A percentile compares a stretch with the other conserved stretches of the same genome.
Conservation (phyloP, 2,888 invertebrate genomes). For the Neoscelio sp. region DNA sequence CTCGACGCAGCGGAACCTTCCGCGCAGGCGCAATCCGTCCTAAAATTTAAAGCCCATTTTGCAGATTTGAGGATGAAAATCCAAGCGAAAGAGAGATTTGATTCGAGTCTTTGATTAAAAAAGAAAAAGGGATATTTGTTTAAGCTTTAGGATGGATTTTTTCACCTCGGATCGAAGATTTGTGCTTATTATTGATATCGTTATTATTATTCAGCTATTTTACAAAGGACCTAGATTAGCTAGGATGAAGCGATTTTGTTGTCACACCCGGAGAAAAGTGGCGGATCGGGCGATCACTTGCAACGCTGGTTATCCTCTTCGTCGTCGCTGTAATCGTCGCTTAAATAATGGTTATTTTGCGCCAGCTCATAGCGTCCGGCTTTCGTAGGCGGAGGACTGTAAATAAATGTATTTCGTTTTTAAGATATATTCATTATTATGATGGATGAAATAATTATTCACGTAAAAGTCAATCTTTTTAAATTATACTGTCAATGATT, state of each 20-base stretch:
- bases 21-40: constrained; percentile 29
- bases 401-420: constrained; percentile 57
- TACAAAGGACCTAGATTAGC: constrained; percentile 59
- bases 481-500: too few species aligned
- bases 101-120: too few species aligned
- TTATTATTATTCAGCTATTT: constrained; percentile 49
- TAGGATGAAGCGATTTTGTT: constrained; percentile 53
- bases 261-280: too few species aligned
- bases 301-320: constrained; percentile 79
- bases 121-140: too few species aligned
- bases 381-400: constrained; percentile 83
- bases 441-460: too few species aligned
- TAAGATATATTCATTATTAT: not conserved
- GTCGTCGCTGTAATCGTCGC: constrained; percentile 82
- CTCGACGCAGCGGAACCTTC: too few species aligned
- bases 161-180: constrained; percentile 22
- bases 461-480: too few species aligned
- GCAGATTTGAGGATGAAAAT: not conserved
- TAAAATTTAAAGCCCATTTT: not conserved
- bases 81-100: too few species aligned
- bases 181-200: constrained; percentile 58
- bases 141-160: constrained; percentile 20
- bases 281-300: constrained; percentile 77
- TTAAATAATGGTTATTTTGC: constrained; percentile 78
- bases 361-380: constrained; percentile 82